Base-by-base conservation (phyloP, 2,113 vertebrate genomes). In the Hippocampus barbouri region DNA sequence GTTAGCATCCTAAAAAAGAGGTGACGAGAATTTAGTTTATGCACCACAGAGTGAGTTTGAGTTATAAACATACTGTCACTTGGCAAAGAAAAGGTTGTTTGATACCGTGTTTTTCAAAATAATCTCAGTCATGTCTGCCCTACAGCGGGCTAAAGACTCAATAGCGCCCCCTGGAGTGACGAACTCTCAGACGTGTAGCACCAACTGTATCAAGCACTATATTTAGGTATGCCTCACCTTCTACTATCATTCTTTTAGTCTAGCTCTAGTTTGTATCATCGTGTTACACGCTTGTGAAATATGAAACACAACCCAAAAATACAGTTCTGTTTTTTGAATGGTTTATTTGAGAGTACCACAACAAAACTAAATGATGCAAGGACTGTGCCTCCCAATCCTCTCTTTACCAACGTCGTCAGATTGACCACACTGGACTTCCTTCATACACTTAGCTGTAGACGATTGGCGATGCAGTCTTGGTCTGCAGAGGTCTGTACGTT, bases 301-400 rank as follows among this genome's bases (percentile, higher is more conserved):
- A 82, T 86, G 75, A 75, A 79, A 73, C 63, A 68, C 77, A 72
- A 66, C 78, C 78, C 76, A 73, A 71, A 81, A 43, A 84, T 79
- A 83, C 69, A 68, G 72, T 71, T 87, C 69, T 85, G 77, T 78
- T 83, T 79, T 86, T 71, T 66, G 8, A 77, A 75, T 27, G 57
- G 43, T 85, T 88, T 43, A 85, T 83, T 87, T 88, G 74, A 85
- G 69, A 81, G 74, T 83, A 78, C 69, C 86, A 89, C 86, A 85
- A 86, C 83, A 79, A 89, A 86, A 86, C 84, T 81, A 83, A 89
- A 87, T 67, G 87, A 91, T 91, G 90, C 90, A 91, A 91, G 83
- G 85, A 89, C 86, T 86, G 90, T 91, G 90, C 90, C 90, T 90
- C 88, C 87, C 86, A 80, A 82, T 66, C 75, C 79, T 81, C 81